These are phyloP conservation scores for Sesamia nonagrioides DNA, from an alignment of 1,140 invertebrate genomes.

Conservation along the genomic window DNA sequence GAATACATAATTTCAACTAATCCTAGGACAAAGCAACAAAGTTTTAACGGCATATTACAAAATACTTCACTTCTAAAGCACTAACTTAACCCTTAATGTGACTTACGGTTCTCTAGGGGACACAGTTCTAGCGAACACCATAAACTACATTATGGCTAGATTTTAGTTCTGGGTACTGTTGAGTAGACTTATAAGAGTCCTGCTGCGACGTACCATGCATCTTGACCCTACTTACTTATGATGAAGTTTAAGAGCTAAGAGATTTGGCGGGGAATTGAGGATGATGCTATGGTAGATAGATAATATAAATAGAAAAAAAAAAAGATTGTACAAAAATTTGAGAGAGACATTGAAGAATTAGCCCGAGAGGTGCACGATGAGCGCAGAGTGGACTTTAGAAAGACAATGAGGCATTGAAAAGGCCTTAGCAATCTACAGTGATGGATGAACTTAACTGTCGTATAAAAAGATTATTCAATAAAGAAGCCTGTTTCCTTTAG, in stretches of 20 bases:
- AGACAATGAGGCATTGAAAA: not conserved
- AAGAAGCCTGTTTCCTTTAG: no score
- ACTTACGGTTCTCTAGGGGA: not conserved
- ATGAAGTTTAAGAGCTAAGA: not conserved
- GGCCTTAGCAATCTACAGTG: not conserved
- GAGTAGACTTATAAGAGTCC: not conserved
- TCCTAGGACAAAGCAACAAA: not conserved
- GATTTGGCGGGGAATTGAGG: not conserved
- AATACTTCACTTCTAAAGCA: conserved; percentile 25
- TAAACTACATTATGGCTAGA: conserved; percentile 26
- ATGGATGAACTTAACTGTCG: not conserved
- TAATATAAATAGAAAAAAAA: not conserved
- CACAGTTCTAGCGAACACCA: conserved; percentile 8
- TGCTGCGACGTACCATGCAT: not conserved
- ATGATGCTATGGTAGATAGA: not conserved
- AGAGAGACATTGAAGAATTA: not conserved
- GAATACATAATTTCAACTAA: not conserved
- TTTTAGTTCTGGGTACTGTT: not conserved
- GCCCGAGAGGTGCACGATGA: not conserved
- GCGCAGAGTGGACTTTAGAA: not conserved
- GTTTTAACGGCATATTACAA: conserved; percentile 19
- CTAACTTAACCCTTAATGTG: conserved; percentile 24
- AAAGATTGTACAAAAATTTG: no score
- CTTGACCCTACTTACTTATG: not conserved
- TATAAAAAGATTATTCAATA: no score